phyloP scores from a whole-genome alignment of 2,113 vertebrate species.

The Paedocypris sp. region DNA sequence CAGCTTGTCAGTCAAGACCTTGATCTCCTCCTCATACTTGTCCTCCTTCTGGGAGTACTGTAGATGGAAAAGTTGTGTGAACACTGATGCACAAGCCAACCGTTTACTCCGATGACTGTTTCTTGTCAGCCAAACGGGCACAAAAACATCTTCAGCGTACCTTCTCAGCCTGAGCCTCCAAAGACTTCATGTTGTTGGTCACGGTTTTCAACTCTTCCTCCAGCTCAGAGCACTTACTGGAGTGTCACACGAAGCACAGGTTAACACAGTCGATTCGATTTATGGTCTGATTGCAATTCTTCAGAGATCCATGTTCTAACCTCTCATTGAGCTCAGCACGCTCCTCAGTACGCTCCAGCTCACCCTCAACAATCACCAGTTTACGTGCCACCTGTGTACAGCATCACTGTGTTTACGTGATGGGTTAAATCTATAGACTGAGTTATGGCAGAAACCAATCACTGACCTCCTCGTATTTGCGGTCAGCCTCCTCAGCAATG shows the following conservation, averaged over 20 bases:
- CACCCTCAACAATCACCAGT: slow-evolving; percentile 96
- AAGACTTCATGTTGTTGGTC: slow-evolving; percentile 99
- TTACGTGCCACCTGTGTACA: slow-evolving; percentile 89
- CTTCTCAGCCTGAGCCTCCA: slow-evolving; percentile 99
- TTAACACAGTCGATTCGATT: neutral
- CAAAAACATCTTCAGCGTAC: slow-evolving; percentile 54
- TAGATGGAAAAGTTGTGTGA: slow-evolving; percentile 40
- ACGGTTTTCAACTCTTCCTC: slow-evolving; percentile 99
- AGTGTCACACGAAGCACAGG: neutral
- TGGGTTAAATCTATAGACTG: neutral
- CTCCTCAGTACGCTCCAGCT: slow-evolving; percentile 94
- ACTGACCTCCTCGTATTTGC: slow-evolving; percentile 95
- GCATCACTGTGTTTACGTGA: neutral
- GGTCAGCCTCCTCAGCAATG: slow-evolving; percentile 97
- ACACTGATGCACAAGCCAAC: no score
- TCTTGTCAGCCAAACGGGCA: neutral
- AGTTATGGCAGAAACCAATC: neutral
- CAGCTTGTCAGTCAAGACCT: slow-evolving; percentile 95
- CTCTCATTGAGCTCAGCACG: slow-evolving; percentile 90
- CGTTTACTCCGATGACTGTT: no score
- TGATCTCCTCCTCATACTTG: slow-evolving; percentile 98
- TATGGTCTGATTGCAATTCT: slow-evolving; percentile 51
- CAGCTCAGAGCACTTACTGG: slow-evolving; percentile 96
- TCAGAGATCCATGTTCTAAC: slow-evolving; percentile 70
- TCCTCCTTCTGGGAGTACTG: slow-evolving; percentile 98